phyloP scores from a whole-genome alignment of 2,113 vertebrate genomes.

The Varanus salvator region DNA sequence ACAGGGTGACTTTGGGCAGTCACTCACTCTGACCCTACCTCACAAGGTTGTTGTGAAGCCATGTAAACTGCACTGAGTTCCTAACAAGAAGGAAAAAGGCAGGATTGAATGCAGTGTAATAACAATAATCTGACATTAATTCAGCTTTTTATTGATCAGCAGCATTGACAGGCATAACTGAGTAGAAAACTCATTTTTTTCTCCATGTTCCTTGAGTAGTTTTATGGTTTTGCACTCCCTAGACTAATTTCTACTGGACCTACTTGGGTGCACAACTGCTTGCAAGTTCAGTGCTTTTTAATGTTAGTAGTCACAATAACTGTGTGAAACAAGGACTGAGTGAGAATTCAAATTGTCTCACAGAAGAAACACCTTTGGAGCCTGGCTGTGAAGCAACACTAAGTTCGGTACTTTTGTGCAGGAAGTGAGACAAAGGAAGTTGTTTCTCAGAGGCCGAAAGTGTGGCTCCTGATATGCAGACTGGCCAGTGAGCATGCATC shows the following conservation, averaged over 20 bases:
- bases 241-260: background rate
- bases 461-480: background rate
- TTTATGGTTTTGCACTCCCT: background rate
- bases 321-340: background rate
- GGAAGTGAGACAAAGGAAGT: background rate
- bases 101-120: too few relatives aligned
- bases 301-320: background rate
- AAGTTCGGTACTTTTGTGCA: background rate
- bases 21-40: too few relatives aligned
- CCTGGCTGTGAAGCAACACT: background rate
- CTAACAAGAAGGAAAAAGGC: too few relatives aligned
- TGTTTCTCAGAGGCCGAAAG: background rate
- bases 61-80: too few relatives aligned
- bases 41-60: too few relatives aligned
- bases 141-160: slow-evolving; percentile 20
- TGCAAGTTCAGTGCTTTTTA: background rate
- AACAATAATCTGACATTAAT: slow-evolving; percentile 18
- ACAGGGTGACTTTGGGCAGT: too few relatives aligned
- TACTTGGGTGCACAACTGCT: background rate
- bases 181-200: background rate
- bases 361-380: background rate
- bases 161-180: background rate
- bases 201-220: background rate
- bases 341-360: background rate
- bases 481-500: background rate